Evolutionary conservation across 2,113 vertebrate species (phyloP).

Genomic region (Epinephelus cyanopodus): DNA sequence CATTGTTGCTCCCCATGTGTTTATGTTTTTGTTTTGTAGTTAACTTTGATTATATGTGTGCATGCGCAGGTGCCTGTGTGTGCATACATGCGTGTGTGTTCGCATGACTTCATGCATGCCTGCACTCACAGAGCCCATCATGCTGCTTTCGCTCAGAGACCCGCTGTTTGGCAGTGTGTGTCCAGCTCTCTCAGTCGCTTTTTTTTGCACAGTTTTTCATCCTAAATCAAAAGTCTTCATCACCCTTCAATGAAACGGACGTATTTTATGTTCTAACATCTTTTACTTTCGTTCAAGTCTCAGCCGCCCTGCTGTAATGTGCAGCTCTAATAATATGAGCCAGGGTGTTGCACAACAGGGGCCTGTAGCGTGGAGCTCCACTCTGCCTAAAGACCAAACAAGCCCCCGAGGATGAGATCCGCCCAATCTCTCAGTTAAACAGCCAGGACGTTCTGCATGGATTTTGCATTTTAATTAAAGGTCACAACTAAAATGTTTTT

Average conservation of each 20-base stretch:
- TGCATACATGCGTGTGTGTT: conserved; percentile 17
- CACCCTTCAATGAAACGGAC: conserved; percentile 18
- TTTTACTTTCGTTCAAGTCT: conserved; percentile 23
- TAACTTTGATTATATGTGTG: conserved; percentile 10
- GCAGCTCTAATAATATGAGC: conserved; percentile 57
- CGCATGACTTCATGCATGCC: conserved; percentile 28
- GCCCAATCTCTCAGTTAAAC: conserved; percentile 33
- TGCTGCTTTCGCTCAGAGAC: conserved; percentile 12
- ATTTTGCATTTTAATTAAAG: conserved; percentile 66
- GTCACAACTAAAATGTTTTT: conserved; percentile 49
- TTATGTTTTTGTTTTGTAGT: not conserved
- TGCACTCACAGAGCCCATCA: conserved; percentile 19
- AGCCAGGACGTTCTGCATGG: conserved; percentile 21
- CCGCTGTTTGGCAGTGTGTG: conserved; percentile 8
- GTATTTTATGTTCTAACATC: conserved; percentile 10
- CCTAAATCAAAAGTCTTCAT: conserved; percentile 17
- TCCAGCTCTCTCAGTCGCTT: conserved; percentile 1
- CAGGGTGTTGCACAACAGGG: conserved; percentile 47
- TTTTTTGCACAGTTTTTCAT: conserved; percentile 22
- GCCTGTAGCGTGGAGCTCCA: conserved; percentile 26
- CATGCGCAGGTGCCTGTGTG: conserved; percentile 1
- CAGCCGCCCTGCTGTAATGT: conserved; percentile 32
- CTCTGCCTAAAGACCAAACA: conserved; percentile 57
- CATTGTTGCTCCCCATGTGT: not conserved
- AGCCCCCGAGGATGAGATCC: conserved; percentile 38